phyloP scores from a whole-genome alignment of 1,140 invertebrate genomes.

The Drosophila lacertosa region DNA sequence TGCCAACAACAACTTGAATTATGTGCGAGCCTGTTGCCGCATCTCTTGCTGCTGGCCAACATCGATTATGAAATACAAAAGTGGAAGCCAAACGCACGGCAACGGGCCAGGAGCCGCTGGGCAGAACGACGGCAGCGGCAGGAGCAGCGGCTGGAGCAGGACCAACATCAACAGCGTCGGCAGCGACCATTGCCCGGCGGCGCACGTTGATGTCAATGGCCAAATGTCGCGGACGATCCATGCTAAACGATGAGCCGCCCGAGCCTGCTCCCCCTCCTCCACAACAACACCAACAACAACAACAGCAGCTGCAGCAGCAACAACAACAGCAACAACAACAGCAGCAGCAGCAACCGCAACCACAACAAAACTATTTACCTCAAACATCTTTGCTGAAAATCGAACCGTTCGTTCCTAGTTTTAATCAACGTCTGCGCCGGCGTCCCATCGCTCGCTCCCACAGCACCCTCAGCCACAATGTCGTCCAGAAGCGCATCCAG shows the following conservation, averaged over 20 bases:
- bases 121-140: constrained; percentile 36
- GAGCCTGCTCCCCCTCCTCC: constrained; percentile 20
- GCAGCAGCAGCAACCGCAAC: constrained; percentile 41
- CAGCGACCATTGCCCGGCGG: constrained; percentile 66
- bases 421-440: constrained; percentile 84
- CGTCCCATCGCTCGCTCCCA: constrained; percentile 85
- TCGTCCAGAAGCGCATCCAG: constrained; percentile 45
- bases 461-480: constrained; percentile 84
- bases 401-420: constrained; percentile 86
- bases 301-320: constrained; percentile 37
- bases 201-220: constrained; percentile 72
- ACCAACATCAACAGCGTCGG: constrained; percentile 25
- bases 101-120: constrained; percentile 48
- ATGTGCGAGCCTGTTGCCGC: constrained; percentile 50
- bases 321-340: constrained; percentile 13
- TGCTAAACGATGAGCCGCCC: constrained; percentile 58
- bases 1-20: constrained; percentile 11
- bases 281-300: constrained; percentile 34
- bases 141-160: constrained; percentile 9
- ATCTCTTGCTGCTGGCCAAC: constrained; percentile 43
- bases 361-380: constrained; percentile 78
- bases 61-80: constrained; percentile 76
- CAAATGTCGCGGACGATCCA: constrained; percentile 67
- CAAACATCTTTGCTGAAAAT: constrained; percentile 86
- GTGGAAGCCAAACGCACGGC: constrained; percentile 65